These are phyloP conservation scores for Apis dorsata DNA, from an alignment of 1,140 invertebrate species.

Conservation along the genomic window DNA sequence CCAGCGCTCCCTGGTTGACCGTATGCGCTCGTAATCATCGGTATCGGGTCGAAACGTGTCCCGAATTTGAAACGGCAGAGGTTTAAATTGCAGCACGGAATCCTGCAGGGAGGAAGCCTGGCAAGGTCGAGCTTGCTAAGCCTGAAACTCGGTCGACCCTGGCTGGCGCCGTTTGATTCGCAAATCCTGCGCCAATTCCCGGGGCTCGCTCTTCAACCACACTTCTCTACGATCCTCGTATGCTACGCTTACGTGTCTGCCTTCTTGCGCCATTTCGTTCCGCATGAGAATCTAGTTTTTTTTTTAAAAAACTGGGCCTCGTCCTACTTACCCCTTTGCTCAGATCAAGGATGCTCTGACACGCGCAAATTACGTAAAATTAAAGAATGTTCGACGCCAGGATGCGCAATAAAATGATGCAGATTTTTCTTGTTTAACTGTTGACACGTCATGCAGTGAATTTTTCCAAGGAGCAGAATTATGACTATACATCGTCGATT, in stretches of 20 bases:
- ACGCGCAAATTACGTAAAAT: no score
- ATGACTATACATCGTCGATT: no score
- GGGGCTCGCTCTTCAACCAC: background rate
- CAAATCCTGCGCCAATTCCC: constrained; percentile 30
- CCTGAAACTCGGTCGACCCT: constrained; percentile 37
- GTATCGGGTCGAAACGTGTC: constrained; percentile 17
- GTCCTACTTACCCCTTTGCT: constrained; percentile 6
- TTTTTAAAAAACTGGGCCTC: constrained; percentile 14
- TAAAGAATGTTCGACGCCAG: no score
- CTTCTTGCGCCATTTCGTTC: background rate
- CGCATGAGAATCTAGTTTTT: background rate
- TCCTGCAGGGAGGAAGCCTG: constrained; percentile 20
- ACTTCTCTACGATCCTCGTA: background rate
- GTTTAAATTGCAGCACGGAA: constrained; percentile 28
- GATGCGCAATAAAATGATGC: no score
- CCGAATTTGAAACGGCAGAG: constrained; percentile 14
- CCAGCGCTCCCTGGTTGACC: no score
- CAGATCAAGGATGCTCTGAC: no score
- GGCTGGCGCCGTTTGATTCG: constrained; percentile 2
- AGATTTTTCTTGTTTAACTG: no score
- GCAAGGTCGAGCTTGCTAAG: constrained; percentile 20
- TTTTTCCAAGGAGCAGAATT: no score
- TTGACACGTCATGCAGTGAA: no score
- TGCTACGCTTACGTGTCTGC: background rate
- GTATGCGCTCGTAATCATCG: constrained; percentile 18